Conservation (phyloP, 2,797 vertebrate genomes). For the Ctenosaura bakeri region DNA sequence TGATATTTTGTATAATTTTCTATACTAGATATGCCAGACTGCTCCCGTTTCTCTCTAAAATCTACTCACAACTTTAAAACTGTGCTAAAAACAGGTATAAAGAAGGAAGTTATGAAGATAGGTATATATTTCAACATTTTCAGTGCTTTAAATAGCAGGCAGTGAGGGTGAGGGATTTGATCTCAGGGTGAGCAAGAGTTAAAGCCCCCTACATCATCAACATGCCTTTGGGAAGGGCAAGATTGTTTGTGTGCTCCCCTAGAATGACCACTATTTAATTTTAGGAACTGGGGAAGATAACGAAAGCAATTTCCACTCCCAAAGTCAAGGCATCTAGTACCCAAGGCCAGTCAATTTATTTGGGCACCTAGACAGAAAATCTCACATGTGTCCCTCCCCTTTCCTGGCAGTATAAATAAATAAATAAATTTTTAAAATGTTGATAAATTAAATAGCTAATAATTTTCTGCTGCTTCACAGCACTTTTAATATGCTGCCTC, state of each 20-base stretch:
- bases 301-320: neutral
- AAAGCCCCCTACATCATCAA: too few species aligned
- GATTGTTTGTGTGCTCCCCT: too few species aligned
- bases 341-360: neutral
- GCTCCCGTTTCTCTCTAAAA: conserved; percentile 28
- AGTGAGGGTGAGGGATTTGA: too few species aligned
- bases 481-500: neutral
- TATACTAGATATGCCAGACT: conserved; percentile 37
- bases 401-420: neutral
- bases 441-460: neutral
- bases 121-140: conserved; percentile 15
- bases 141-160: neutral
- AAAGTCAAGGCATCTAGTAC: neutral
- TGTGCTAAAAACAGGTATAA: conserved; percentile 37
- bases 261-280: too few species aligned
- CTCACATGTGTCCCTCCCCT: neutral
- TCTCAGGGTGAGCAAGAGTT: too few species aligned
- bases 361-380: neutral
- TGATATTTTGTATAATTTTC: conserved; percentile 50
- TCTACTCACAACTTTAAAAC: conserved; percentile 26
- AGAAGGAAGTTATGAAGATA: conserved; percentile 37
- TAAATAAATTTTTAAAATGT: neutral
- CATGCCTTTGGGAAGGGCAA: too few species aligned
- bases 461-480: neutral
- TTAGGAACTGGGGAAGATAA: neutral